Evolutionary conservation across 2,797 vertebrate genomes (phyloP), one percentile per base, ranked within the genome.

Genomic region (Phyllotis vaccarum): DNA sequence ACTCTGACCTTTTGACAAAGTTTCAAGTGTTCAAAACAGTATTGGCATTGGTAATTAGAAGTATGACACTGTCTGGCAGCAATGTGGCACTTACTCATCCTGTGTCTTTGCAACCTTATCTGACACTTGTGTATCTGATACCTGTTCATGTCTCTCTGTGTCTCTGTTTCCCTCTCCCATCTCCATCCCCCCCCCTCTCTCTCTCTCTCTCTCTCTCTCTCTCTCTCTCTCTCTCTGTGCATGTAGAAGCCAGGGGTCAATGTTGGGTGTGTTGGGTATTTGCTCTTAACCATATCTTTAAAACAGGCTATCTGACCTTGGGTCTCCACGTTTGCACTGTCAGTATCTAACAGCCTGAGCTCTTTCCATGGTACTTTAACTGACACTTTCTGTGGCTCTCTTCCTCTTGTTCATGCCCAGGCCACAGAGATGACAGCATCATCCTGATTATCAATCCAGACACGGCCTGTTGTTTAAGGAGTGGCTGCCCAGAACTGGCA

Each of bases 361-460:
- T 52, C 54, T 16, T 12, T 54, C 46, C 21, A 34, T 3, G 21
- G 60, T 16, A n/a, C 16, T 27, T 46, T 34, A 7, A 37, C 34
- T 11, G 9, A 0, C 3, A 43, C 8, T 34, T 43, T 22, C 10
- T 8, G 31, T 19, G 58, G 1, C n/a, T n/a, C 24, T 9, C 19
- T 31, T 58, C 11, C 52, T 27, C 6, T 37, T 52, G 34, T 19
- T 40, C 17, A 7, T 6, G 60, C 49, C 46, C 37, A 10, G n/a
- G 60, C 74, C 6, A 0, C 0, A 29, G 11, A 24, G 54, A 46
- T 12, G 43, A 19, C 46, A 75, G 2, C 46, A 8, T 9, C 43
- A n/a, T 52, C 24, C 43, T 34, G 1, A 3, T 19, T 1, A 31
- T 64, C 43, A 54, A 0, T 19, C 74, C 68, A 34, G n/a, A 80